Evolutionary conservation across 2,797 vertebrate species (phyloP).

Genomic region (Dryobates pubescens): DNA sequence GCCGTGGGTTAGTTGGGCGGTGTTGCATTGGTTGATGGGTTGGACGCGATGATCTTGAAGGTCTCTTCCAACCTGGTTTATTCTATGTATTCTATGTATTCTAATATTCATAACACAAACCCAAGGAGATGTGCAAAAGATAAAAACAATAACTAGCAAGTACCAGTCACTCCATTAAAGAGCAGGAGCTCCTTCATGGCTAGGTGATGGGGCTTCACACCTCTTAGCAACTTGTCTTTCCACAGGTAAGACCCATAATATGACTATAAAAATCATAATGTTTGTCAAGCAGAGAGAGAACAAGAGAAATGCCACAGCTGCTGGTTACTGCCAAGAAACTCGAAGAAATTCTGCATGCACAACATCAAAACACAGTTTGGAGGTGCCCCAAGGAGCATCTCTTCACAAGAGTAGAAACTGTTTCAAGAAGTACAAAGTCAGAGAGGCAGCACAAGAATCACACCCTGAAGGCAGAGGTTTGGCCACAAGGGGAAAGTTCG

Average conservation of each 20-base stretch:
- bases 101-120: not conserved
- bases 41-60: too few species aligned
- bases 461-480: not conserved
- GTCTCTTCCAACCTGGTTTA: too few species aligned
- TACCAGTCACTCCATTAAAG: not conserved
- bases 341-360: not conserved
- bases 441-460: not conserved
- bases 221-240: not conserved
- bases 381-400: not conserved
- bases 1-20: too few species aligned
- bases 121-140: accelerated
- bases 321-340: not conserved
- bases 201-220: not conserved
- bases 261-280: accelerated
- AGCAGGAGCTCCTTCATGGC: not conserved
- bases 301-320: not conserved
- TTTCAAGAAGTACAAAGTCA: not conserved
- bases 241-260: not conserved
- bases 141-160: too few species aligned
- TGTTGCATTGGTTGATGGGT: too few species aligned
- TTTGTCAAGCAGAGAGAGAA: not conserved
- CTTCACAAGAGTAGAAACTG: not conserved
- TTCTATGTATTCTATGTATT: too few species aligned
- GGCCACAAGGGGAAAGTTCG: not conserved
- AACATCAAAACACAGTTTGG: not conserved